Conservation (phyloP, 1,140 invertebrate species). For the Colletes gigas region DNA sequence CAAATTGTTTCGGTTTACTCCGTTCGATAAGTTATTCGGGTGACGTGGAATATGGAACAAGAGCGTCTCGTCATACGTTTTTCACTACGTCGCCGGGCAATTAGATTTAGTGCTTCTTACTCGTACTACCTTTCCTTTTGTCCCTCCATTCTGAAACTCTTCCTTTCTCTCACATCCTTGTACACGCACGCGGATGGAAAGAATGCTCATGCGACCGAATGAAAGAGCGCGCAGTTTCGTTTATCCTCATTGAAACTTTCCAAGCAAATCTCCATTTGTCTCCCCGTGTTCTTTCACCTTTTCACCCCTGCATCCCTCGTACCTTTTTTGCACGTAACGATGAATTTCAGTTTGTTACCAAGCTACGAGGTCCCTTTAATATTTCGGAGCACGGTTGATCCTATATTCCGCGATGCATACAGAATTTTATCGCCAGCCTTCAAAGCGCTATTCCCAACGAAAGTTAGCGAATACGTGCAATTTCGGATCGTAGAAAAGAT, state of each 20-base stretch:
- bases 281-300: constrained; percentile 17
- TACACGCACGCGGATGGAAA: constrained; percentile 42
- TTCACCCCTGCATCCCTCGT: constrained; percentile 2
- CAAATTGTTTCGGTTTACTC: too few species aligned
- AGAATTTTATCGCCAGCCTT: too few species aligned
- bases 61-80: constrained; percentile 32
- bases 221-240: constrained; percentile 52
- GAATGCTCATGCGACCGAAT: constrained; percentile 47
- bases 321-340: constrained; percentile 15
- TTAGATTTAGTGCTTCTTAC: constrained; percentile 54
- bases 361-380: constrained; percentile 15
- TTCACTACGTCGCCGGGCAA: constrained; percentile 46
- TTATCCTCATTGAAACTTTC: constrained; percentile 52
- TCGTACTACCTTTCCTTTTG: constrained; percentile 45
- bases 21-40: constrained; percentile 19
- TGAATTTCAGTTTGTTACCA: constrained; percentile 2
- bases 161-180: constrained; percentile 41
- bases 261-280: constrained; percentile 50
- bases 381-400: constrained; percentile 6
- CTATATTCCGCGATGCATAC: neutral
- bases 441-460: too few species aligned
- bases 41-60: constrained; percentile 8
- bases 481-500: too few species aligned
- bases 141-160: constrained; percentile 40
- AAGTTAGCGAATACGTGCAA: too few species aligned